These are phyloP conservation scores for Umimayanthus chanpuru DNA, from an alignment of 92 coral and sea anemone genomes.

Conservation along the genomic window DNA sequence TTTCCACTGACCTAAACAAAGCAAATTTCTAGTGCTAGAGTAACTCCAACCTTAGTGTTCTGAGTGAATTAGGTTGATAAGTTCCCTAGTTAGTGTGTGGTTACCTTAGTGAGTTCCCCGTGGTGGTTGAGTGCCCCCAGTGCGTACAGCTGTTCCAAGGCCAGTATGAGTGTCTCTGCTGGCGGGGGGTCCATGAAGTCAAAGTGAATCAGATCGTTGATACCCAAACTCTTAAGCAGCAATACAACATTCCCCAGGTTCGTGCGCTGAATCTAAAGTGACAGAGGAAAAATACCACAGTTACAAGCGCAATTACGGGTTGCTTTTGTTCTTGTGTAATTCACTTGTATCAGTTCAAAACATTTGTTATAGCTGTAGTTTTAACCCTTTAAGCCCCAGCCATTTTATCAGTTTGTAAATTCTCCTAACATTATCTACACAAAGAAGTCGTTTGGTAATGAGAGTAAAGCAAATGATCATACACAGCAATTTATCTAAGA, in stretches of 20 bases:
- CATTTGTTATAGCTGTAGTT: too few relatives aligned
- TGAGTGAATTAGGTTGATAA: background rate
- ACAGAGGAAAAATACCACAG: constrained; percentile 7
- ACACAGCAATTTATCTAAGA: too few relatives aligned
- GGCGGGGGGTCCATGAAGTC: constrained; percentile 99
- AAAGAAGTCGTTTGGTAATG: too few relatives aligned
- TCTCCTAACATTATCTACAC: too few relatives aligned
- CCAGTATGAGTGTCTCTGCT: constrained; percentile 94
- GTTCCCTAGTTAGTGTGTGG: background rate
- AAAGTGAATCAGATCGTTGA: constrained; percentile 95
- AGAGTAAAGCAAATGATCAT: too few relatives aligned
- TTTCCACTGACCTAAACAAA: too few relatives aligned
- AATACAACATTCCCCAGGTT: constrained; percentile 95
- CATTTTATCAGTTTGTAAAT: too few relatives aligned
- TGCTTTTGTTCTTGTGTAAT: background rate
- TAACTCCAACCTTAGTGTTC: background rate
- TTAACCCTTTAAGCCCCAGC: too few relatives aligned
- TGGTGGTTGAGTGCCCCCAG: constrained; percentile 97
- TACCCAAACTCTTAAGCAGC: constrained; percentile 94
- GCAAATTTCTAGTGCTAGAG: too few relatives aligned
- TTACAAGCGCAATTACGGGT: background rate
- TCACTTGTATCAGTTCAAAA: background rate
- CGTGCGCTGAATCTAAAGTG: constrained; percentile 85
- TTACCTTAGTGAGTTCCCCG: constrained; percentile 96
- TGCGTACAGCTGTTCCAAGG: constrained; percentile 94